Base-by-base conservation (phyloP, 1,140 invertebrate species). In the Maniola jurtina region DNA sequence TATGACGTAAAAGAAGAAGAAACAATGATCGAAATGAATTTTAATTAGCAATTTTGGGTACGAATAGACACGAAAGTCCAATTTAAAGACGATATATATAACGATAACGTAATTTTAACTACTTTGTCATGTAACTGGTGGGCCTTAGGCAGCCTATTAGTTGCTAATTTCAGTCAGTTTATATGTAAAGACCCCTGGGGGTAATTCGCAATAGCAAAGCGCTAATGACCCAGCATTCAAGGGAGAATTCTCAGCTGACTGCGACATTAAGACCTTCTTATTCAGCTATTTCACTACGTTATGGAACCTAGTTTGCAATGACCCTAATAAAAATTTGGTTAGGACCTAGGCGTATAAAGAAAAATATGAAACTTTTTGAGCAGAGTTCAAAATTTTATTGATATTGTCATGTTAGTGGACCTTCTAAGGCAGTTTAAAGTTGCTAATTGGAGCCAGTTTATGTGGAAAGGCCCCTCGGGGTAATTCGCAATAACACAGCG, bases 211-310 rank as follows among this genome's bases (percentile, higher is more conserved):
- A 84, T 86, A 86, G 83, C 84, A 82, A 72, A 80, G 79, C 84
- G 77, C 83, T 89, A 89, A 89, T 86, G 84, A 87, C 77, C 76
- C 72, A 66, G 78, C 78, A 89, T 85, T 87, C 82, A 87, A 80
- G 83, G 83, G 80, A 81, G 79, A 79, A 81, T 85, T 85, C 84
- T 79, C 81, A 76, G 75, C 77, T 86, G 85, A 87, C 83, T 87
- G 84, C 83, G 81, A 83, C 83, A 85, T 89, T 89, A 87, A 82
- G 81, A 86, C 83, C 86, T 86, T 83, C 84, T 87, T 87, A 85
- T 87, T 87, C 84, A 81, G 84, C 83, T 87, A 85, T 86, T 85
- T 82, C 75, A 80, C 79, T 84, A 86, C 84, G 79, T 86, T 87
- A 86, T 81, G 76, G 74, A 71, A 74, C 71, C 71, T 73, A 78